Conservation (phyloP, 2,888 invertebrate species). For the Apotomis turbidana region DNA sequence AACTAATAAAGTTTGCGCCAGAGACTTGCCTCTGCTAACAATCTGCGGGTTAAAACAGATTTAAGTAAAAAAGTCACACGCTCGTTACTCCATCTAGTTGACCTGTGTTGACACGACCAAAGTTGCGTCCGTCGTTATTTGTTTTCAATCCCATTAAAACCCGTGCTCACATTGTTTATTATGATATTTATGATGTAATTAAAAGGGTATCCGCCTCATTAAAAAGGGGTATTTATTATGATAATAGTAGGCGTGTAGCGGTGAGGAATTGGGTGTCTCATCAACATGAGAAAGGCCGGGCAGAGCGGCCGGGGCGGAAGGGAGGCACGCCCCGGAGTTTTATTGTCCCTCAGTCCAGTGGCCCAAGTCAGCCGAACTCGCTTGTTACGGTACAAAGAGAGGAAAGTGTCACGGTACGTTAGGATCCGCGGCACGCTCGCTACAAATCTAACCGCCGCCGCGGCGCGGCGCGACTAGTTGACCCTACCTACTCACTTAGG, state of each 20-base stretch:
- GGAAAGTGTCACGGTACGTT: slow-evolving; percentile 48
- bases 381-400: slow-evolving; percentile 48
- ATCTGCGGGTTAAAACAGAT: slow-evolving; percentile 70
- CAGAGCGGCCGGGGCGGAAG: slow-evolving; percentile 36
- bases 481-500: slow-evolving; percentile 12
- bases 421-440: slow-evolving; percentile 41
- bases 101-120: slow-evolving; percentile 64
- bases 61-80: slow-evolving; percentile 64
- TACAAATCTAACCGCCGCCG: slow-evolving; percentile 42
- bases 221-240: slow-evolving; percentile 52
- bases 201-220: slow-evolving; percentile 48
- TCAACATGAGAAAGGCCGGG: slow-evolving; percentile 73
- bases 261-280: slow-evolving; percentile 52
- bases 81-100: slow-evolving; percentile 56
- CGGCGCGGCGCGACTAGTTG: slow-evolving; percentile 24
- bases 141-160: slow-evolving; percentile 67
- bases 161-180: slow-evolving; percentile 60
- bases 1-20: slow-evolving; percentile 72
- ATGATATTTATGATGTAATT: slow-evolving; percentile 57
- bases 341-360: slow-evolving; percentile 62
- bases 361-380: slow-evolving; percentile 52
- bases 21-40: slow-evolving; percentile 57
- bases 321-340: slow-evolving; percentile 69
- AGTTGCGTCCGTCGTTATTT: slow-evolving; percentile 63
- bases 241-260: slow-evolving; percentile 37